A percentile compares a stretch with the other conserved stretches of the same genome.
Conservation (phyloP, 2,888 invertebrate species). For the Eutolmus rufibarbis region DNA sequence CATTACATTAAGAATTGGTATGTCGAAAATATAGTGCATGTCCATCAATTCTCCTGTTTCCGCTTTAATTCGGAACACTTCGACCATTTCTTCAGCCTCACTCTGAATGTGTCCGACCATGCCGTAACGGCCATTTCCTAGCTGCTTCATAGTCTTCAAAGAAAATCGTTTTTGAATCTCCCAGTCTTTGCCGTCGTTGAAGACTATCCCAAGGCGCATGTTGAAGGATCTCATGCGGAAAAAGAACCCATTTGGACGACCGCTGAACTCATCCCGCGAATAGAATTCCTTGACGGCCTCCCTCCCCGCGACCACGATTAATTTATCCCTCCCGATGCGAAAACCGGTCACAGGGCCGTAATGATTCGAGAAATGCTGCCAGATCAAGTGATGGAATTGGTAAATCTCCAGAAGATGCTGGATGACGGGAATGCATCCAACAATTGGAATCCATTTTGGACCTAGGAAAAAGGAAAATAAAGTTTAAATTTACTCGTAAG, state of each 20-base stretch:
- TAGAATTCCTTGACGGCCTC: conserved; percentile 70
- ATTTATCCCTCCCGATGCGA: conserved; percentile 69
- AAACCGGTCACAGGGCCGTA: conserved; percentile 74
- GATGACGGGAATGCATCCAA: conserved; percentile 65
- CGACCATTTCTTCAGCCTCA: conserved; percentile 67
- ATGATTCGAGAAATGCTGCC: conserved; percentile 66
- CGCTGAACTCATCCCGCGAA: conserved; percentile 71
- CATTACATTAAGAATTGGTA: conserved; percentile 72
- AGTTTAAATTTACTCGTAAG: no score
- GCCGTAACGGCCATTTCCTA: conserved; percentile 65
- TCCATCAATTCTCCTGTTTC: conserved; percentile 59
- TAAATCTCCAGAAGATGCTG: conserved; percentile 57
- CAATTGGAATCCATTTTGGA: conserved; percentile 66
- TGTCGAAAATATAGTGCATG: conserved; percentile 67
- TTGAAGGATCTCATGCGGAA: conserved; percentile 73
- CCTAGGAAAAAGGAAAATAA: conserved; percentile 60
- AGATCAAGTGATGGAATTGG: conserved; percentile 67
- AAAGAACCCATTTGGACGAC: conserved; percentile 76
- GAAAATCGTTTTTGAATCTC: conserved; percentile 72
- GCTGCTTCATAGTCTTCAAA: conserved; percentile 69
- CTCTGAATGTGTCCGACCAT: conserved; percentile 70
- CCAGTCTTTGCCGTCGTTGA: conserved; percentile 74
- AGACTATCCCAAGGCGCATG: conserved; percentile 72
- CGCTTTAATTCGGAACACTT: conserved; percentile 58
- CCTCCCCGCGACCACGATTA: conserved; percentile 70